Percentiles rank a stretch among this genome's conserved stretches.
Conservation (phyloP, 2,888 invertebrate genomes). For the Leucoma salicis region DNA sequence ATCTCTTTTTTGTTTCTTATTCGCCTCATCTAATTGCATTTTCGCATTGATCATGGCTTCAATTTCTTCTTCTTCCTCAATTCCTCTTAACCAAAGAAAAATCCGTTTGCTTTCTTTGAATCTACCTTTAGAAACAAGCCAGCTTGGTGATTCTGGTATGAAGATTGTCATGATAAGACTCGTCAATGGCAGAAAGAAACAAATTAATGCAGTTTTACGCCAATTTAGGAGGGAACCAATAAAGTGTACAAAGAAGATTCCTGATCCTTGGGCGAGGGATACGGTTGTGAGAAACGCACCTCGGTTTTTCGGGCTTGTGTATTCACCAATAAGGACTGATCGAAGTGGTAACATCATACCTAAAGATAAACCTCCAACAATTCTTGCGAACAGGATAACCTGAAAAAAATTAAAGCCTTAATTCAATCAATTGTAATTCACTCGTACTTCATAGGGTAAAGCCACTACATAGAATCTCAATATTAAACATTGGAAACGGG, state of each 20-base stretch:
- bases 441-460: too few species aligned
- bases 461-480: too few species aligned
- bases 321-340: slow-evolving; percentile 78
- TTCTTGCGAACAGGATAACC: slow-evolving; percentile 50
- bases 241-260: slow-evolving; percentile 82
- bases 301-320: slow-evolving; percentile 79
- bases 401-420: slow-evolving; percentile 32
- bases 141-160: slow-evolving; percentile 84
- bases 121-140: slow-evolving; percentile 78
- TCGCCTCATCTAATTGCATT: slow-evolving; percentile 39
- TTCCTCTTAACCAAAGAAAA: slow-evolving; percentile 79
- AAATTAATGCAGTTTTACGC: slow-evolving; percentile 76
- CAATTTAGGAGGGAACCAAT: slow-evolving; percentile 82
- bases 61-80: slow-evolving; percentile 57
- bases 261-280: slow-evolving; percentile 78
- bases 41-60: slow-evolving; percentile 54
- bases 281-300: slow-evolving; percentile 82
- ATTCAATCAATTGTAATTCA: too few species aligned
- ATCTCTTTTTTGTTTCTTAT: slow-evolving; percentile 23
- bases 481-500: too few species aligned
- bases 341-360: slow-evolving; percentile 74
- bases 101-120: slow-evolving; percentile 74
- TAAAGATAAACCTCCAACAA: slow-evolving; percentile 64
- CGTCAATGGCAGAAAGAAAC: slow-evolving; percentile 62
- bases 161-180: slow-evolving; percentile 60